A percentile compares a stretch with the other conserved stretches of the same genome.
Evolutionary conservation across 2,797 vertebrate species (phyloP).

Genomic region (Mico argentatus): DNA sequence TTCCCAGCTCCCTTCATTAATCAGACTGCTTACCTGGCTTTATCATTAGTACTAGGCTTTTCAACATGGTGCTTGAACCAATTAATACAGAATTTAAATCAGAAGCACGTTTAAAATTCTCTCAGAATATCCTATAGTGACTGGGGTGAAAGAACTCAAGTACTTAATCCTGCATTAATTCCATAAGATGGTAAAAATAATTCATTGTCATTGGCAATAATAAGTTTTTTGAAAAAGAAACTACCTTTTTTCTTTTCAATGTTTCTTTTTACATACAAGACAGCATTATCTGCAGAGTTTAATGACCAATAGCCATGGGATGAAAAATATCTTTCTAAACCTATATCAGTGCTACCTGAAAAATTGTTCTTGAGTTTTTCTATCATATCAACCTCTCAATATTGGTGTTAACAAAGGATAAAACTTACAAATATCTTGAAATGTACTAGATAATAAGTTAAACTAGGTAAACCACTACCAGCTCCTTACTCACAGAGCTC

Average conservation of each 20-base stretch:
- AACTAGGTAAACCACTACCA: not conserved
- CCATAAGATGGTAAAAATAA: constrained; percentile 22
- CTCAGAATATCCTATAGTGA: not conserved
- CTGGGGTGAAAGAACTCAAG: not conserved
- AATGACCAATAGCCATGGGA: not conserved
- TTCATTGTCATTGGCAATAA: constrained; percentile 45
- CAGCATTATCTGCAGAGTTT: constrained; percentile 47
- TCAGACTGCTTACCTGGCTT: constrained; percentile 77
- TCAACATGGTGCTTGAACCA: constrained; percentile 68
- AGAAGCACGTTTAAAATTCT: constrained; percentile 44
- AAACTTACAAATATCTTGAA: constrained; percentile 5
- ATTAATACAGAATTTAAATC: constrained; percentile 65
- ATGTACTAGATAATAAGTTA: not conserved
- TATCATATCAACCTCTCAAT: not conserved
- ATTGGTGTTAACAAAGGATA: not conserved
- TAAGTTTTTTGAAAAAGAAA: constrained; percentile 34
- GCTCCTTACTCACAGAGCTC: not conserved
- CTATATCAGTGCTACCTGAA: not conserved
- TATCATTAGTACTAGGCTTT: constrained; percentile 72
- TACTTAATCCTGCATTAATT: not conserved
- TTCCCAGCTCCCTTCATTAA: constrained; percentile 77
- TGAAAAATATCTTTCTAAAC: constrained; percentile 44
- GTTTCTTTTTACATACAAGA: constrained; percentile 21
- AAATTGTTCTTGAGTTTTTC: constrained; percentile 47
- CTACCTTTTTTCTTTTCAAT: not conserved